Conservation (phyloP, 2,113 vertebrate species). For the Scalopus aquaticus region DNA sequence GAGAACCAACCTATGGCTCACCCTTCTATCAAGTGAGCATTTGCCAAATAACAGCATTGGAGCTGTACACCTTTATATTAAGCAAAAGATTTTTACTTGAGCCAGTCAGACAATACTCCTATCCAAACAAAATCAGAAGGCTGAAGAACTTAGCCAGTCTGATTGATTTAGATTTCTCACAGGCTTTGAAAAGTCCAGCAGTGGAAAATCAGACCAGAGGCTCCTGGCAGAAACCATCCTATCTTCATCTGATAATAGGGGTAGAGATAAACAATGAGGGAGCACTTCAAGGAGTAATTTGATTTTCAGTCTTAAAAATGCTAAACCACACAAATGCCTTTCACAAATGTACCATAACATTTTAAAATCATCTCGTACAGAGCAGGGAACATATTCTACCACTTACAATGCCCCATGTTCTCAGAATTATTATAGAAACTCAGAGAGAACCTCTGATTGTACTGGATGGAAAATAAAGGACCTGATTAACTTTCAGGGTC, state of each 20-base stretch:
- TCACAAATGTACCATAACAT: slow-evolving; percentile 15
- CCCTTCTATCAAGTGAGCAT: slow-evolving; percentile 28
- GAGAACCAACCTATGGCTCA: slow-evolving; percentile 35
- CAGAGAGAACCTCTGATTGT: slow-evolving; percentile 54
- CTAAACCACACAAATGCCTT: background rate
- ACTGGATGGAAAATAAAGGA: slow-evolving; percentile 48
- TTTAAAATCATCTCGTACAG: slow-evolving; percentile 21
- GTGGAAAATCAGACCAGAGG: no score
- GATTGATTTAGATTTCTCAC: background rate
- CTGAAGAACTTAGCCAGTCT: slow-evolving; percentile 19
- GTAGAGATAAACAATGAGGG: background rate
- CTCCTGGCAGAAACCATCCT: slow-evolving; percentile 14
- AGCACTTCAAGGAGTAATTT: slow-evolving; percentile 26
- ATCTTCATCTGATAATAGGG: background rate
- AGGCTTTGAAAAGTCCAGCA: background rate
- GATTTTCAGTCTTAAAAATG: slow-evolving; percentile 41
- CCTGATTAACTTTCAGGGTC: slow-evolving; percentile 52
- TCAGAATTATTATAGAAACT: slow-evolving; percentile 45
- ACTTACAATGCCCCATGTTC: background rate
- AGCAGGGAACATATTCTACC: background rate
- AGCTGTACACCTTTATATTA: background rate
- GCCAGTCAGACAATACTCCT: background rate
- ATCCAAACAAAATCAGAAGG: slow-evolving; percentile 24
- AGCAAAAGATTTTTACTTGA: background rate
- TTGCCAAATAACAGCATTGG: slow-evolving; percentile 16